Evolutionary conservation across 2,888 invertebrate species (phyloP).

Genomic region (Hylaea fasciaria): DNA sequence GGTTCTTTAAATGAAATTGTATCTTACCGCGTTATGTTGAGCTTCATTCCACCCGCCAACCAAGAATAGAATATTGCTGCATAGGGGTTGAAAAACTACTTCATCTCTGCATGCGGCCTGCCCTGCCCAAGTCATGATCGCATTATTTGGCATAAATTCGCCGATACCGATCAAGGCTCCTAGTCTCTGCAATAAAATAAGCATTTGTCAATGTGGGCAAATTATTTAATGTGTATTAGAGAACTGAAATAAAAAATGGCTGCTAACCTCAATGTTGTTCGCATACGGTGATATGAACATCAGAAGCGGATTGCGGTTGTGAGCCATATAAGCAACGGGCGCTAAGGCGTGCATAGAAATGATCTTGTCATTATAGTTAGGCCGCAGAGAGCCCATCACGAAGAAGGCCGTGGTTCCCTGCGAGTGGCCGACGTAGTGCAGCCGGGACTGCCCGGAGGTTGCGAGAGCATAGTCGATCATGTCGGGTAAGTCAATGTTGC

Average conservation of each 20-base stretch:
- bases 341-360: constrained; percentile 88
- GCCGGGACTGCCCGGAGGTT: constrained; percentile 81
- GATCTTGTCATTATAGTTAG: constrained; percentile 88
- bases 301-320: constrained; percentile 81
- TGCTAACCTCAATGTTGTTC: constrained; percentile 71
- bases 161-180: constrained; percentile 78
- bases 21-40: constrained; percentile 73
- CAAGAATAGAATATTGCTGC: constrained; percentile 88
- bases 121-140: constrained; percentile 81
- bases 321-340: constrained; percentile 87
- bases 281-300: constrained; percentile 71
- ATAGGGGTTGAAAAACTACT: constrained; percentile 83
- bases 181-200: constrained; percentile 61
- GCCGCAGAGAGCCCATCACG: constrained; percentile 86
- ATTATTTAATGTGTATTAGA: not conserved
- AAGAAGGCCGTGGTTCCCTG: constrained; percentile 88
- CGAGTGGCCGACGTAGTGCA: constrained; percentile 93
- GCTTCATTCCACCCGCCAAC: constrained; percentile 86
- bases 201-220: not conserved
- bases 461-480: constrained; percentile 90
- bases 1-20: not conserved
- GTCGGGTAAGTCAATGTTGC: constrained; percentile 90
- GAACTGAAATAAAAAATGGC: not conserved
- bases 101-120: constrained; percentile 83
- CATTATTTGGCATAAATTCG: constrained; percentile 87